These are phyloP conservation scores for Onthophagus sagittarius DNA, from an alignment of 2,888 invertebrate species.

Conservation along the genomic window DNA sequence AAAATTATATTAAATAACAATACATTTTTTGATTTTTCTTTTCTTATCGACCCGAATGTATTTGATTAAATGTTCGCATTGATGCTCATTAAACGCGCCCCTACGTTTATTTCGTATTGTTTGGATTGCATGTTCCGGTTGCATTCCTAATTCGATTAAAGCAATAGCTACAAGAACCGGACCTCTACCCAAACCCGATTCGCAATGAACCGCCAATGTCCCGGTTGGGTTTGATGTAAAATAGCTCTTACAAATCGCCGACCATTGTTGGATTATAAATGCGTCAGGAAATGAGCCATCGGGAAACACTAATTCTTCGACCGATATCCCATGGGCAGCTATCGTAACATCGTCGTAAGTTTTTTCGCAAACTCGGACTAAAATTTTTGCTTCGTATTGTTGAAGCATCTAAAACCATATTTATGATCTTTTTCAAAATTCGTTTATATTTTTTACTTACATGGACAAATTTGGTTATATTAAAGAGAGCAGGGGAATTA, in stretches of 20 bases:
- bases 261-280: conserved; percentile 19
- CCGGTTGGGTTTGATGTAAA: conserved; percentile 57
- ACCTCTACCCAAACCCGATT: conserved; percentile 95
- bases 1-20: conserved; percentile 8
- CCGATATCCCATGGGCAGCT: conserved; percentile 16
- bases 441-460: conserved; percentile 10
- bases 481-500: conserved; percentile 18
- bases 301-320: conserved; percentile 20
- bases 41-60: conserved; percentile 70
- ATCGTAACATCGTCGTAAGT: conserved; percentile 19
- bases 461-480: conserved; percentile 21
- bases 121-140: conserved; percentile 98
- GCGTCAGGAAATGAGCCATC: conserved; percentile 21
- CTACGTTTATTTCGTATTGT: conserved; percentile 95
- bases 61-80: conserved; percentile 94
- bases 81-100: conserved; percentile 98
- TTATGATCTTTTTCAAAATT: neutral
- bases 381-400: conserved; percentile 19
- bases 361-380: conserved; percentile 20
- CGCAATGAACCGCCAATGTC: conserved; percentile 98
- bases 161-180: conserved; percentile 98
- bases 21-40: conserved; percentile 16
- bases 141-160: conserved; percentile 96
- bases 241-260: conserved; percentile 17
- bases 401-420: conserved; percentile 14